Conservation (phyloP, 2,888 invertebrate species). For the Psococerastis gibbosa region DNA sequence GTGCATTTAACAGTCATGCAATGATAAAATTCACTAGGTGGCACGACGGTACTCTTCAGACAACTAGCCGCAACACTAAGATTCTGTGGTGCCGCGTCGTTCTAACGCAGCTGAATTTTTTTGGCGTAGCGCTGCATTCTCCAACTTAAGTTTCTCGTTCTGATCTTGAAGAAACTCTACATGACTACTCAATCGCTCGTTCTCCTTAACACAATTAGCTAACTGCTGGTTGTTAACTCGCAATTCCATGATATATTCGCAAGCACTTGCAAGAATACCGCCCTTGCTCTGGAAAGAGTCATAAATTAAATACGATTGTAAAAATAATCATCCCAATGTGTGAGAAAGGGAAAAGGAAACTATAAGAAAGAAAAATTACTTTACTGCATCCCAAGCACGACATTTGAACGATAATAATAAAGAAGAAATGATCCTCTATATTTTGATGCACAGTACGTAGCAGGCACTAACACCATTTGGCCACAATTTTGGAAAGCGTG, state of each 20-base stretch:
- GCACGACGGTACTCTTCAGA: too few relatives aligned
- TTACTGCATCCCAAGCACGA: not conserved
- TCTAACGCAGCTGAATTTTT: conserved; percentile 31
- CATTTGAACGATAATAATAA: conserved; percentile 3
- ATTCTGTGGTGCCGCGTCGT: not conserved
- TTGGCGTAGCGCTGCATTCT: conserved; percentile 50
- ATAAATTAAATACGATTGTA: conserved; percentile 13
- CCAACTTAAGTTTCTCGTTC: conserved; percentile 49
- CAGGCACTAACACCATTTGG: too few relatives aligned
- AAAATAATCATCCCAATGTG: conserved; percentile 1
- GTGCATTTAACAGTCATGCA: too few relatives aligned
- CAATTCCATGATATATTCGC: conserved; percentile 79
- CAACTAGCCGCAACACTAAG: too few relatives aligned
- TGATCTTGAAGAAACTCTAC: conserved; percentile 50
- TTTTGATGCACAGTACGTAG: too few relatives aligned
- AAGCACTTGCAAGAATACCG: conserved; percentile 85
- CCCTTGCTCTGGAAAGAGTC: conserved; percentile 59
- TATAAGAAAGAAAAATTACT: conserved; percentile 8
- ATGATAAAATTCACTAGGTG: too few relatives aligned
- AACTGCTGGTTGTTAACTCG: conserved; percentile 57
- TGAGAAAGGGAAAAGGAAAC: too few relatives aligned
- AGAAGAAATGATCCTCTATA: not conserved
- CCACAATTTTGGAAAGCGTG: too few relatives aligned
- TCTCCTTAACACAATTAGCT: conserved; percentile 41
- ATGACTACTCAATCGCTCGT: conserved; percentile 50